phyloP scores from a whole-genome alignment of 2,797 vertebrate genomes.

The Pelochelys cantorii region DNA sequence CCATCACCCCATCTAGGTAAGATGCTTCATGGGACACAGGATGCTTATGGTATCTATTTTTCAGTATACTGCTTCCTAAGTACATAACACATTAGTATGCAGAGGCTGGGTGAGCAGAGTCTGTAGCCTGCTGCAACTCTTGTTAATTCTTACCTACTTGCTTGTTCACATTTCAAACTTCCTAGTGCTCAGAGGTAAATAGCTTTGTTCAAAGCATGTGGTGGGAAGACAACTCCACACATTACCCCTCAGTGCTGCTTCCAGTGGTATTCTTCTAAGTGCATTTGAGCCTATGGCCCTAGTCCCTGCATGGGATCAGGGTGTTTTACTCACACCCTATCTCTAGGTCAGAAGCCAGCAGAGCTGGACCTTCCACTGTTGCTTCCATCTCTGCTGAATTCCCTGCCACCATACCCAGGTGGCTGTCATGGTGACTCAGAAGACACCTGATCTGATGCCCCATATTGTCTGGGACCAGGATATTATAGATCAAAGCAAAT shows the following conservation, averaged over 20 bases:
- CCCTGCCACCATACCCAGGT: neutral
- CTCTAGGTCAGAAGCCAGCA: neutral
- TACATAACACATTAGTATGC: neutral
- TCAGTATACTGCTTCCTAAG: neutral
- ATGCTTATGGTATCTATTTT: neutral
- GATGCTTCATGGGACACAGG: neutral
- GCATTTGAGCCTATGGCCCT: neutral
- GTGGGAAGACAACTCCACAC: neutral
- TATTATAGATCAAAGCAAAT: neutral
- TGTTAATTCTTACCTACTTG: neutral
- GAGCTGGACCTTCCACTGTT: neutral
- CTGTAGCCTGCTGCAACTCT: neutral
- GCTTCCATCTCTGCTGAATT: neutral
- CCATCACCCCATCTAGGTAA: slow-evolving; percentile 97
- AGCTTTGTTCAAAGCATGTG: neutral
- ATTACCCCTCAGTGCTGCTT: neutral
- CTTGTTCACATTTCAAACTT: neutral
- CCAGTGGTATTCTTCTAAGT: neutral
- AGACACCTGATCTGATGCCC: neutral
- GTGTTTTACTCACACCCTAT: neutral
- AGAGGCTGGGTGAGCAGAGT: neutral
- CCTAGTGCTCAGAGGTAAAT: neutral
- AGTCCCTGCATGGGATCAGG: neutral
- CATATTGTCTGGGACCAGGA: neutral
- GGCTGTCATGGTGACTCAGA: neutral